Percentiles rank a stretch among this genome's conserved stretches.
Evolutionary conservation across 1,140 invertebrate genomes (phyloP).

Genomic region (Homarus americanus): DNA sequence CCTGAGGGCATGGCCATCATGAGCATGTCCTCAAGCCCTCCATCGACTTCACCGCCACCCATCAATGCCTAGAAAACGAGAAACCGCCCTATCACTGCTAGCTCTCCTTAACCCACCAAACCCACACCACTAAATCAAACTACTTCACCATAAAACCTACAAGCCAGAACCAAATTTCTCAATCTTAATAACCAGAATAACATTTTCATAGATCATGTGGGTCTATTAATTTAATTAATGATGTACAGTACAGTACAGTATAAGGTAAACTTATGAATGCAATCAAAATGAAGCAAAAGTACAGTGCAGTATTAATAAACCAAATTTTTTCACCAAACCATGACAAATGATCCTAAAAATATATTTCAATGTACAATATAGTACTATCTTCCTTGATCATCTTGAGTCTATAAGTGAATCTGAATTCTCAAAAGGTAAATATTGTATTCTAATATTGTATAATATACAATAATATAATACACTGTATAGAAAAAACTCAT

Average conservation of each 20-base stretch:
- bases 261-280: background rate
- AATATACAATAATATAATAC: too few relatives aligned
- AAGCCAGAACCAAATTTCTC: background rate
- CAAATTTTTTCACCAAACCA: background rate
- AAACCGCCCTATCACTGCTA: slow-evolving; percentile 58
- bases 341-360: background rate
- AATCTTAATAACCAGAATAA: background rate
- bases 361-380: background rate
- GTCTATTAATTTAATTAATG: too few relatives aligned
- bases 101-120: background rate
- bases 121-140: background rate
- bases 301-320: background rate
- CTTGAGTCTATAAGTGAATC: too few relatives aligned
- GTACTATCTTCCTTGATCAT: background rate
- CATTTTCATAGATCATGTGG: background rate
- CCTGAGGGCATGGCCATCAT: slow-evolving; percentile 50
- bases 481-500: too few relatives aligned
- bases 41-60: slow-evolving; percentile 51
- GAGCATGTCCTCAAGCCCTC: slow-evolving; percentile 60
- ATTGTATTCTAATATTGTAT: too few relatives aligned
- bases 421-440: too few relatives aligned
- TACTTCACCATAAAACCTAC: background rate
- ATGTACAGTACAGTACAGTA: too few relatives aligned
- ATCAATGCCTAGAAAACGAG: slow-evolving; percentile 64
- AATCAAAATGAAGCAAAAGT: background rate